Percentiles rank a stretch among this genome's conserved stretches.
Conservation (phyloP, 1,140 invertebrate species). For the Aphis gossypii region DNA sequence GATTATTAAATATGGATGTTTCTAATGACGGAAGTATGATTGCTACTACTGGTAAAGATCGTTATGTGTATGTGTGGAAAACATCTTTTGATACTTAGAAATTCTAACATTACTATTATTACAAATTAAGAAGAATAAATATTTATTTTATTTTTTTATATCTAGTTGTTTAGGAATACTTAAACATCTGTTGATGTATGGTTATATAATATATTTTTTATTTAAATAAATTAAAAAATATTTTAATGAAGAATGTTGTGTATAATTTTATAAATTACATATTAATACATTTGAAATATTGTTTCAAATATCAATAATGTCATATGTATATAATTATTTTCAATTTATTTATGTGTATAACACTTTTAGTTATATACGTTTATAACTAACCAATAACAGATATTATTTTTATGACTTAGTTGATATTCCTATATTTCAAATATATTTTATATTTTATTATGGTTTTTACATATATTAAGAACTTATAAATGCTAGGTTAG, state of each 20-base stretch:
- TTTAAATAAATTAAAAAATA: not conserved
- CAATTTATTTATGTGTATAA: not conserved
- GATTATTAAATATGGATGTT: slow-evolving; percentile 9
- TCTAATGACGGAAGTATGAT: slow-evolving; percentile 36
- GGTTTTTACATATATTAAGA: too few species aligned
- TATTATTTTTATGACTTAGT: not conserved
- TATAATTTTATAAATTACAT: not conserved
- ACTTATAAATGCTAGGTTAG: too few species aligned
- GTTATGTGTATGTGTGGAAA: slow-evolving; percentile 25
- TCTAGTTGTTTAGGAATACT: not conserved
- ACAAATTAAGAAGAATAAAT: not conserved
- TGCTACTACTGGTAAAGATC: slow-evolving; percentile 9
- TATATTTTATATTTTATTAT: too few species aligned
- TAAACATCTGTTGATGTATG: not conserved
- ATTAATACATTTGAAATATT: not conserved
- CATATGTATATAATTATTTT: not conserved
- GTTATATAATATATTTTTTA: not conserved
- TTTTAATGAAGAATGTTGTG: not conserved
- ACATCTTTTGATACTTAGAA: not conserved
- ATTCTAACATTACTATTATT: not conserved
- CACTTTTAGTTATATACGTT: too few species aligned
- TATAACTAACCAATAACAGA: too few species aligned
- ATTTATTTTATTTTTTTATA: not conserved
- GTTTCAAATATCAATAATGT: not conserved
- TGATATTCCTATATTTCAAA: too few species aligned